A percentile compares a stretch with the other conserved stretches of the same genome.
Evolutionary conservation across 1,140 invertebrate species (phyloP).

Genomic region (Aphidius gifuensis): DNA sequence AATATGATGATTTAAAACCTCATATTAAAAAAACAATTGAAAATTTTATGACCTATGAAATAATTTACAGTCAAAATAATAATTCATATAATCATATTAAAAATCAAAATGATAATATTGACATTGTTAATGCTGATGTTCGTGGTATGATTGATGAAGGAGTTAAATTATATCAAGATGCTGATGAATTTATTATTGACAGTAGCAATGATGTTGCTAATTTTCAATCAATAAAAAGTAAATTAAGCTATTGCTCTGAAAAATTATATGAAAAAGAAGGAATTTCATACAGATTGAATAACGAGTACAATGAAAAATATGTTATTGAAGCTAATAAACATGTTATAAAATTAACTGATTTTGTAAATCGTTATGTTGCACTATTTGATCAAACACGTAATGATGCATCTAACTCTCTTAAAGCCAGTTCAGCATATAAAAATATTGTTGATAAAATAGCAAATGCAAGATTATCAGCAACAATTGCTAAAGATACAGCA

Average conservation of each 20-base stretch:
- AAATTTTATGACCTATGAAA: constrained; percentile 45
- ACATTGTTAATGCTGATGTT: constrained; percentile 32
- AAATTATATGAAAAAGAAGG: constrained; percentile 60
- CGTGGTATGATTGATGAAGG: constrained; percentile 36
- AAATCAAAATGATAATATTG: constrained; percentile 32
- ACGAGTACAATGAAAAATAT: constrained; percentile 65
- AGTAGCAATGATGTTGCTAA: constrained; percentile 44
- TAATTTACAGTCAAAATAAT: constrained; percentile 43
- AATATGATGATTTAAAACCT: constrained; percentile 39
- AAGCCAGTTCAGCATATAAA: constrained; percentile 78
- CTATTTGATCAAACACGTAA: constrained; percentile 67
- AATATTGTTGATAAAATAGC: constrained; percentile 70
- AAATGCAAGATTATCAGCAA: constrained; percentile 62
- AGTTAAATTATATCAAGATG: constrained; percentile 38
- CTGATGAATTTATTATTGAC: constrained; percentile 38
- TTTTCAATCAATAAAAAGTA: constrained; percentile 40
- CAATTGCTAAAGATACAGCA: constrained; percentile 63
- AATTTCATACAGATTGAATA: constrained; percentile 64
- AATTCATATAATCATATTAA: constrained; percentile 33
- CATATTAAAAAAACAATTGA: constrained; percentile 45
- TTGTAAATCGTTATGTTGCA: constrained; percentile 63
- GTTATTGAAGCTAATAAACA: constrained; percentile 66
- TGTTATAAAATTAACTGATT: constrained; percentile 61
- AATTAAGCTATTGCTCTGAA: constrained; percentile 45
- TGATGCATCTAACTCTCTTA: constrained; percentile 67